A percentile compares a stretch with the other conserved stretches of the same genome.
phyloP scores from a whole-genome alignment of 2,888 invertebrate genomes.

The Chrysolina americana region DNA sequence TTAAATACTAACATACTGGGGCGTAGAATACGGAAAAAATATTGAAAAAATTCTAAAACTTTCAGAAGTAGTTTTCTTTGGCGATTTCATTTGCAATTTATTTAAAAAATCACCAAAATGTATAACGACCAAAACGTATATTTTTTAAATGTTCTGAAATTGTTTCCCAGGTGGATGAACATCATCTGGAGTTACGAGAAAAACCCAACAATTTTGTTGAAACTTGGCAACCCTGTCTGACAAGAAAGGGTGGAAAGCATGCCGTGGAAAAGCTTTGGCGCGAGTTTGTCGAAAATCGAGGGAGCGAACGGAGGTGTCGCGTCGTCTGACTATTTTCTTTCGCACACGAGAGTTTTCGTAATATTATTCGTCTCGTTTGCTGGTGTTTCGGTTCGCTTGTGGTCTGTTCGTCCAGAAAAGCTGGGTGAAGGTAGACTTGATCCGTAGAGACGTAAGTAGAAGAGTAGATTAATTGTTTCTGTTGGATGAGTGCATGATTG shows the following conservation, averaged over 20 bases:
- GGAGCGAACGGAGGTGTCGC: constrained; percentile 34
- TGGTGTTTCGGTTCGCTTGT: constrained; percentile 25
- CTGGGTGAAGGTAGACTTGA: constrained; percentile 38
- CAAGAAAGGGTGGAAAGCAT: constrained; percentile 39
- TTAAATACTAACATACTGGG: no score
- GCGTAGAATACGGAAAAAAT: no score
- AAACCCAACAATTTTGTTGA: neutral
- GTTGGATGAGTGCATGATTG: neutral
- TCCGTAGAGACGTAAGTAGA: constrained; percentile 34
- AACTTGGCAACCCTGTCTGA: constrained; percentile 18
- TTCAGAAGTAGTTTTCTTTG: no score
- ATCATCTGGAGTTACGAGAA: no score
- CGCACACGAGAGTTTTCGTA: constrained; percentile 25
- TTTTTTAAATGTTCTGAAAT: no score
- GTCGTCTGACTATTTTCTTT: constrained; percentile 10
- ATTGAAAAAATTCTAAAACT: no score
- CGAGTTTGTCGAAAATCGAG: constrained; percentile 51
- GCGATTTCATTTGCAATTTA: no score
- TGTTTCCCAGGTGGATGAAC: no score
- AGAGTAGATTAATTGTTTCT: constrained; percentile 25
- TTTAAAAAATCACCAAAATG: no score
- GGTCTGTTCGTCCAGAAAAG: constrained; percentile 28
- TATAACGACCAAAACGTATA: no score
- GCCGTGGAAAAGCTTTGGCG: constrained; percentile 49
- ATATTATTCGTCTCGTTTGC: constrained; percentile 14